Conservation (phyloP, 2,888 invertebrate species). For the Troides oblongomaculatus region DNA sequence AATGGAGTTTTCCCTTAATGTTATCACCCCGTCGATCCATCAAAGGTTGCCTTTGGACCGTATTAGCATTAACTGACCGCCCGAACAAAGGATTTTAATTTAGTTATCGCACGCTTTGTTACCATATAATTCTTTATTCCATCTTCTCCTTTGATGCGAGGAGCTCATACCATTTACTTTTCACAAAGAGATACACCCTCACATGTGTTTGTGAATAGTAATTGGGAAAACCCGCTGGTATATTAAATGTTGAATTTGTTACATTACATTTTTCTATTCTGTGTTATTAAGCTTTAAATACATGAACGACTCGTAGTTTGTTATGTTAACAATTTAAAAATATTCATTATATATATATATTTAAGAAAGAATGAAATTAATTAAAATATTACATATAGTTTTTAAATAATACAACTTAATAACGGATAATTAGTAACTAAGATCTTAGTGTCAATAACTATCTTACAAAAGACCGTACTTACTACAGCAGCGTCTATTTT, state of each 20-base stretch:
- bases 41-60: conserved; percentile 50
- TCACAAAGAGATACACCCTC: conserved; percentile 55
- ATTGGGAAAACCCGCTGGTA: conserved; percentile 32
- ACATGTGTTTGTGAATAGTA: conserved; percentile 51
- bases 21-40: conserved; percentile 63
- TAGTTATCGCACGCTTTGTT: conserved; percentile 68
- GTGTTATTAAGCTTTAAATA: not conserved
- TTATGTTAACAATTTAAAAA: no score
- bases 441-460: no score
- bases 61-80: conserved; percentile 50
- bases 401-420: no score
- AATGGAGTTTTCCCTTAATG: conserved; percentile 34
- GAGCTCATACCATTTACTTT: conserved; percentile 57
- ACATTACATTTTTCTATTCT: not conserved
- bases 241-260: conserved; percentile 10
- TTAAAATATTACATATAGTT: no score
- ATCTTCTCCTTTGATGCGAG: conserved; percentile 53
- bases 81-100: conserved; percentile 71
- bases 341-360: no score
- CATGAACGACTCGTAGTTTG: not conserved
- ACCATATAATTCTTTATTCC: conserved; percentile 60
- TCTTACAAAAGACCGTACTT: no score
- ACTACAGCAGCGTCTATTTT: no score
- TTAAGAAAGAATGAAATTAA: no score
- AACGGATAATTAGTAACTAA: no score